phyloP scores from a whole-genome alignment of 2,113 vertebrate species.

The Illadopsis cleaveri region DNA sequence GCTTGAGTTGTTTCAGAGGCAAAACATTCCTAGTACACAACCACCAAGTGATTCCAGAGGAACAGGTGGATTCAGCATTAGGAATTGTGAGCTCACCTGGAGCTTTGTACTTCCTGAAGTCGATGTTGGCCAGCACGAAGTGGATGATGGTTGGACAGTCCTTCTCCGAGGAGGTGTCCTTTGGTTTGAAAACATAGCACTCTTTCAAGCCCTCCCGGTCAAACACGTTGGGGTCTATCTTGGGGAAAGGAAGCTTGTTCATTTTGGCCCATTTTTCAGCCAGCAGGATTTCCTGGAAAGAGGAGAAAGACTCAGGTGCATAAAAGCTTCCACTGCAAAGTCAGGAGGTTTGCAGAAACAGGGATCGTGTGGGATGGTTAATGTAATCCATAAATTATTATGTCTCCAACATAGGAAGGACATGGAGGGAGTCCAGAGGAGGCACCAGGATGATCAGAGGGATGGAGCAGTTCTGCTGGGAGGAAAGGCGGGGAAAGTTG shows the following conservation, averaged over 20 bases:
- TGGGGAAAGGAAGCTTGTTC: conserved; percentile 97
- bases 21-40: background rate
- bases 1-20: background rate
- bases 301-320: background rate
- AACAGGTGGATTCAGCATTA: background rate
- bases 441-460: background rate
- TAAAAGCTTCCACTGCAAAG: background rate
- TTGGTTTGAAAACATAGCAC: conserved; percentile 96
- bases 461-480: background rate
- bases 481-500: background rate
- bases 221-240: conserved; percentile 96
- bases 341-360: background rate
- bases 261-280: conserved; percentile 98
- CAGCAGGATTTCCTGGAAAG: conserved; percentile 88
- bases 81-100: conserved; percentile 78
- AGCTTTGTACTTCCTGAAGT: conserved; percentile 91
- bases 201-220: conserved; percentile 96
- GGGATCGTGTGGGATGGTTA: background rate
- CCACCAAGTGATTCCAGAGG: background rate
- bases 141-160: conserved; percentile 95
- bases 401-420: background rate
- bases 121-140: conserved; percentile 95
- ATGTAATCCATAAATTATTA: background rate
- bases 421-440: background rate
- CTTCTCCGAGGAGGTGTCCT: conserved; percentile 83